These are phyloP conservation scores for Drosophila sturtevanti DNA, from an alignment of 1,140 invertebrate species.

Conservation along the genomic window DNA sequence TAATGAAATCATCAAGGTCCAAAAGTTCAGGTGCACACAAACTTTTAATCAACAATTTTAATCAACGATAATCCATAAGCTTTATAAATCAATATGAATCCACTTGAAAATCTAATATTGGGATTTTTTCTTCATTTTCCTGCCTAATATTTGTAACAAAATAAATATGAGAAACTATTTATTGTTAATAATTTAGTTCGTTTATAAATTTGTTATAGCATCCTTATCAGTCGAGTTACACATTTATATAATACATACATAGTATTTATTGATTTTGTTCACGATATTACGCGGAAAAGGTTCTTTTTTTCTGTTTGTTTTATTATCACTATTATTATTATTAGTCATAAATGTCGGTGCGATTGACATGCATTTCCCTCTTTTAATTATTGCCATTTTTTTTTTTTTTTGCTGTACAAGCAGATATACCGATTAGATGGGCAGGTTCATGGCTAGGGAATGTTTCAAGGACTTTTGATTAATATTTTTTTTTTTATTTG, in stretches of 20 bases:
- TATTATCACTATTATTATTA: not conserved
- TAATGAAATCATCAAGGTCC: not conserved
- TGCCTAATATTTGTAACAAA: too few relatives aligned
- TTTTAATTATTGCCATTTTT: not conserved
- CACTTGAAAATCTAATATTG: not conserved
- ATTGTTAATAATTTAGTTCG: not conserved
- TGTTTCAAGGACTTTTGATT: not conserved
- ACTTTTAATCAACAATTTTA: not conserved
- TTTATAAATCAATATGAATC: slow-evolving; percentile 13
- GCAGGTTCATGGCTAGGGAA: not conserved
- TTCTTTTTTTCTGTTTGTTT: not conserved
- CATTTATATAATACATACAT: not conserved
- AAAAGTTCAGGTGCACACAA: not conserved
- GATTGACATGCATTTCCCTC: not conserved
- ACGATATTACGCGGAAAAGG: not conserved
- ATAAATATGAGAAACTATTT: not conserved
- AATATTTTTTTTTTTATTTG: not conserved
- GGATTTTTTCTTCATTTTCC: too few relatives aligned
- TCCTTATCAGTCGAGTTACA: not conserved
- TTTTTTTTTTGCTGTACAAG: not conserved
- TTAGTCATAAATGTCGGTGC: not conserved
- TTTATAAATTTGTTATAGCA: not conserved
- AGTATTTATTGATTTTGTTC: too few relatives aligned
- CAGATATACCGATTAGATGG: not conserved
- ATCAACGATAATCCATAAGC: not conserved